These are phyloP conservation scores for Nothobranchius furzeri DNA, from an alignment of 2,113 vertebrate genomes.

Conservation along the genomic window DNA sequence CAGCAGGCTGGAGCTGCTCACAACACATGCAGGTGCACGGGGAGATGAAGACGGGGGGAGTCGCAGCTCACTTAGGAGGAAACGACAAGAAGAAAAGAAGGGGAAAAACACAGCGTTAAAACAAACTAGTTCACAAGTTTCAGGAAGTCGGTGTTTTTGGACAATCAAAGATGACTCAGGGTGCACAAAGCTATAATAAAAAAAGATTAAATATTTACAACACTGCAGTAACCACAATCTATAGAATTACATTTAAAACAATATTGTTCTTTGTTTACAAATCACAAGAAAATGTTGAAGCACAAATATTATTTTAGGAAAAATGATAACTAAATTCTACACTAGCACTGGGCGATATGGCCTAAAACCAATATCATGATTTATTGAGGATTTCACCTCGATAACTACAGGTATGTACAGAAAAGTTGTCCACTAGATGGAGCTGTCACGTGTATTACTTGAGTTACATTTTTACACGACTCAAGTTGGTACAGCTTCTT, in stretches of 20 bases:
- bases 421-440: no score
- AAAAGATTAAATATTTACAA: background rate
- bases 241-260: background rate
- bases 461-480: no score
- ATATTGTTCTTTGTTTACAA: background rate
- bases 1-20: slow-evolving; percentile 45
- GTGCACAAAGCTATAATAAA: slow-evolving; percentile 6
- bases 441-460: no score
- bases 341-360: no score
- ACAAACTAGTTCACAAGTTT: background rate
- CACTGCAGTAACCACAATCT: background rate
- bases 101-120: background rate
- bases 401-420: no score
- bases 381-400: no score
- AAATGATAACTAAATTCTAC: background rate
- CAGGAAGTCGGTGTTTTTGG: background rate
- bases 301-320: background rate
- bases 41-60: slow-evolving; percentile 48
- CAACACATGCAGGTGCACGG: slow-evolving; percentile 63
- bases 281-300: slow-evolving; percentile 1
- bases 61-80: slow-evolving; percentile 61
- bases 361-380: no score
- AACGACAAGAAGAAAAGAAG: background rate
- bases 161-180: background rate
- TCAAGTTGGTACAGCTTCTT: no score